Conservation (phyloP, 2,888 invertebrate species). For the Lasioglossum leucozonium region DNA sequence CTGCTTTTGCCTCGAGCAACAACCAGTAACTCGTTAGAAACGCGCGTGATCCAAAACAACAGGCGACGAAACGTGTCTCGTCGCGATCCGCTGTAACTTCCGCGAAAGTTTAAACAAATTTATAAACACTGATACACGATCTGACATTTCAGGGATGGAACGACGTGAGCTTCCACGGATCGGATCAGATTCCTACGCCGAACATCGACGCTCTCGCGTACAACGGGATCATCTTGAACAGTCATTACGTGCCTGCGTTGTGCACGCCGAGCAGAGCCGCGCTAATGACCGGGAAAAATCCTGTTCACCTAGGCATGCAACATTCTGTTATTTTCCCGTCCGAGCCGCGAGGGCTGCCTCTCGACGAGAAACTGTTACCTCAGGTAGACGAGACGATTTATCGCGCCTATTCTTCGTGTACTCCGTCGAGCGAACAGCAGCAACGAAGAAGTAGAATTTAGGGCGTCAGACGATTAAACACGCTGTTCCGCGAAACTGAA, state of each 20-base stretch:
- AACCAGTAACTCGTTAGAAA: no score
- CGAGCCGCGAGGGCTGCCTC: slow-evolving; percentile 90
- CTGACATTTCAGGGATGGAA: slow-evolving; percentile 91
- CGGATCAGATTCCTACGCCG: slow-evolving; percentile 93
- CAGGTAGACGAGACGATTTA: slow-evolving; percentile 83
- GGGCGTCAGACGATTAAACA: no score
- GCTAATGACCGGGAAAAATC: slow-evolving; percentile 93
- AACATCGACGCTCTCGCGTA: slow-evolving; percentile 95
- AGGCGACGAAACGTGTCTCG: neutral
- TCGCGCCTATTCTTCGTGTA: no score
- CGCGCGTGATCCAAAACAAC: no score
- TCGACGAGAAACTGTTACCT: slow-evolving; percentile 89
- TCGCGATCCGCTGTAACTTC: neutral
- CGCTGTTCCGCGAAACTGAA: neutral
- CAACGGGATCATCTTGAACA: slow-evolving; percentile 93
- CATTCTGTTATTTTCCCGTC: slow-evolving; percentile 89
- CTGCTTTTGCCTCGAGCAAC: neutral
- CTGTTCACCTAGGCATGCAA: slow-evolving; percentile 92
- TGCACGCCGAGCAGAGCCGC: slow-evolving; percentile 94
- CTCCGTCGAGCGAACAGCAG: no score
- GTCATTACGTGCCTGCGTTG: slow-evolving; percentile 93
- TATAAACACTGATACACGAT: neutral
- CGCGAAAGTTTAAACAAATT: neutral
- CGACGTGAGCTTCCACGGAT: slow-evolving; percentile 95
- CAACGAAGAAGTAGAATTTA: no score